Evolutionary conservation across 2,797 vertebrate genomes (phyloP), one percentile per base, ranked within the genome.

Genomic region (Siniperca scherzeri): DNA sequence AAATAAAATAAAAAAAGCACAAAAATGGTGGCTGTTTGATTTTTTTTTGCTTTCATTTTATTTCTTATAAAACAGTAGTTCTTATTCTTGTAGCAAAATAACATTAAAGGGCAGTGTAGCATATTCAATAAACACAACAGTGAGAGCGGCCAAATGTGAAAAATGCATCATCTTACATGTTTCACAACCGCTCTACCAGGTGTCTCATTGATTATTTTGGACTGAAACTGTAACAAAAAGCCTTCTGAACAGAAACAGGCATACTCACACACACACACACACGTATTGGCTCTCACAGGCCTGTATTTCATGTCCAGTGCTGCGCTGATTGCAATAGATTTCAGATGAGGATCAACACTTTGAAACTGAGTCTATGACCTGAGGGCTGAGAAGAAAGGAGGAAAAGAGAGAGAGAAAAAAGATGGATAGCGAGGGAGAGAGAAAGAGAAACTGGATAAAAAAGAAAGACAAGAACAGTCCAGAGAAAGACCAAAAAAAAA

Each of bases 311-410:
- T 89, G 87, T 89, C 92, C 81, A 87, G 78, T 8, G 21, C 82
- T 84, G 85, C 69, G 12, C 91, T 96, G 97, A 97, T 96, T 96
- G 95, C 95, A 96, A 95, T 93, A 93, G 92, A 95, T 96, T 96
- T 96, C 96, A 97, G 96, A 96, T 95, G 96, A 97, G 95, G 95
- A 96, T 95, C 38, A 61, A 91, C 94, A 95, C 96, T 97, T 96
- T 97, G 96, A 97, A 98, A 96, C 93, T 81, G 90, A 96, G 94
- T 96, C 90, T 87, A 90, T 95, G 95, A 96, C 97, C 96, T 82
- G 94, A 94, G 96, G 96, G 94, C 91, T 91, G 75, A 94, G 94
- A 94, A 83, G 85, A 80, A 77, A 72, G 70, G 25, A 65, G 55
- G 0, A 13, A 74, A 50, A 73, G 48, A 62, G 33, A 71, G 22